These are phyloP conservation scores for Ligdia adustata DNA, from an alignment of 2,888 invertebrate genomes.

Conservation along the genomic window DNA sequence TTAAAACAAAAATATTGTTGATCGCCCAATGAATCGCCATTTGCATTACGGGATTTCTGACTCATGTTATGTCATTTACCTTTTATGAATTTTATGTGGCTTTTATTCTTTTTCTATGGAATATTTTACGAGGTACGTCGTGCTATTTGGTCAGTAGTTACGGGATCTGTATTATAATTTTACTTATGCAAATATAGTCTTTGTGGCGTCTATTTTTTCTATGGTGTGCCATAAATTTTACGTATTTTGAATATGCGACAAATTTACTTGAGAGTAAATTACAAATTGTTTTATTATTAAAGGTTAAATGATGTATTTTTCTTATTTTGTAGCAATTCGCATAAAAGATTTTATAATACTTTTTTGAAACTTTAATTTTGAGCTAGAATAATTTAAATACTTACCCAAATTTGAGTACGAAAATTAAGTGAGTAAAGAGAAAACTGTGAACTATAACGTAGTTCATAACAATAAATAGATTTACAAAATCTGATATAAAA, in stretches of 20 bases:
- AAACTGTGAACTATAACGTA: no score
- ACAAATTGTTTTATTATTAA: constrained; percentile 10
- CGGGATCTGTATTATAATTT: constrained; percentile 7
- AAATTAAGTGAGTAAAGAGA: no score
- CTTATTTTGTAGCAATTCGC: background rate
- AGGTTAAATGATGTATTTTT: constrained; percentile 11
- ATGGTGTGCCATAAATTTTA: constrained; percentile 13
- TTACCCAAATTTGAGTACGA: no score
- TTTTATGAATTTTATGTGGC: constrained; percentile 28
- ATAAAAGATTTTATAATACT: background rate
- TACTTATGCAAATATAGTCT: background rate
- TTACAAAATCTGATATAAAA: no score
- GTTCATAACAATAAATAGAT: no score
- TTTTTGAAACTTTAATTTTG: no score
- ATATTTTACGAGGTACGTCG: constrained; percentile 1
- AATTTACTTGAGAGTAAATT: constrained; percentile 13
- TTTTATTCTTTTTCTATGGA: constrained; percentile 9
- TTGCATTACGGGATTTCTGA: constrained; percentile 38
- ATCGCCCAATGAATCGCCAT: constrained; percentile 38
- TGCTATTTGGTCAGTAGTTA: constrained; percentile 1
- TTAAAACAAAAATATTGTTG: background rate
- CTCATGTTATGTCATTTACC: constrained; percentile 40
- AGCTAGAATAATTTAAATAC: no score
- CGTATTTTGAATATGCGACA: constrained; percentile 16
- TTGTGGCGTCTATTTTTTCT: background rate